Evolutionary conservation across 2,797 vertebrate genomes (phyloP), one percentile per base, ranked within the genome.

Genomic region (Platalea minor): DNA sequence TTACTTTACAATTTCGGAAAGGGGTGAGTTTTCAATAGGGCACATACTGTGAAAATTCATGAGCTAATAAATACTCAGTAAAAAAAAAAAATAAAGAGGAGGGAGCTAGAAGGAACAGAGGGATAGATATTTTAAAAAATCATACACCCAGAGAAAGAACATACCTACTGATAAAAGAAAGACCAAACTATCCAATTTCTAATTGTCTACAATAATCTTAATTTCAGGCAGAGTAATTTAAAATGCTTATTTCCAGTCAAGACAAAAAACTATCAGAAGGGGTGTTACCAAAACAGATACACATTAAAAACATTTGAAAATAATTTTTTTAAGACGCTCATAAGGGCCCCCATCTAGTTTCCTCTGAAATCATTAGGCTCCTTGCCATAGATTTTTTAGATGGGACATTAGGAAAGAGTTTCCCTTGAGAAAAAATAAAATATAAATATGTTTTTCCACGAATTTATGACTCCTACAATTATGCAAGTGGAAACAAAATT

Each of bases 401-500:
- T 85, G 26, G 70, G 59, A 63, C 67, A 53, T 96, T 74, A 91
- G 7, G 56, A 94, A 94, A 92, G 26, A 89, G 11, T 10, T 78
- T 93, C 74, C 25, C 56, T 60, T 61, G 54, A 88, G 10, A 8
- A 25, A 43, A 35, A 61, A 20, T 39, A 70, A 39, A 46, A 41
- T 24, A 48, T 41, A 50, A 50, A 50, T 20, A 50, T 5, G 8
- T 35, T 81, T 91, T 93, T 74, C 35, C 17, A 89, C 48, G 67
- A 87, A 51, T 90, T 85, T 83, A 85, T 75, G 77, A 79, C 60
- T 76, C 39, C 24, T 70, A 50, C 26, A 93, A 25, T 83, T 95
- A 65, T 67, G 37, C 77, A 95, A 95, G 84, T 87, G 72, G 56
- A 95, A 95, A 95, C 53, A 89, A 95, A 94, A 57, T 57, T 90